Evolutionary conservation across 2,113 vertebrate species (phyloP), one percentile per base, ranked within the genome.

Genomic region (Lophochroa leadbeateri): DNA sequence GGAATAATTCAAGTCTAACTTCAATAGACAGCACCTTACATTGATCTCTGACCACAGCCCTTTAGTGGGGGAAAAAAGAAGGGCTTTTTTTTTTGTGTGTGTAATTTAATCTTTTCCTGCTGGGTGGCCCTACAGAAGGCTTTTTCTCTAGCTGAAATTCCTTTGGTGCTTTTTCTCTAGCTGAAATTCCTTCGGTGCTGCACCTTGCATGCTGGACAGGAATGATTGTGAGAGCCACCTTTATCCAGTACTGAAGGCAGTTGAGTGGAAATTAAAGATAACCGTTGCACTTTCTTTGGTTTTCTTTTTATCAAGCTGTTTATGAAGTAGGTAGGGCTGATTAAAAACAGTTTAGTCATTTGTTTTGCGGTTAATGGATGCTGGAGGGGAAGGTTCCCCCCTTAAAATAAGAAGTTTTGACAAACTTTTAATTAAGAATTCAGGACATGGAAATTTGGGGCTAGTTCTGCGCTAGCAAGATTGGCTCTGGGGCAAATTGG

Each of bases 351-450:
- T 74, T 65, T 53, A 90, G 79, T 77, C 23, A 15, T 82, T 86
- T 93, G 75, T 91, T 96, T 92, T 86, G 69, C 84, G 83, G 65
- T 92, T 92, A 68, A 70, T 95, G 69, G 55, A 23, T 92, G 65
- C 81, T 71, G 74, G 77, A 91, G 70, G 81, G 70, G 74, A 95
- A 91, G 74, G 44, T 18, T 84, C 9, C 44, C 49, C 60, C 69
- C 4, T 21, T 47, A 64, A 92, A 95, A 74, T 8, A 82, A 28
- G 50, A 84, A 91, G 60, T 96, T 95, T 82, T 64, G 77, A 57
- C 83, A 68, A 94, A 94, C 83, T 91, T 94, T 89, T 94, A 95
- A 89, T 94, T 91, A 94, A 88, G 86, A 82, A 92, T 84, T 94
- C 44, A 52, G 74, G 60, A 55, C 35, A 1, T 84, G 83, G 74